Conservation (phyloP, 2,888 invertebrate genomes). For the Drosophila tripunctata region DNA sequence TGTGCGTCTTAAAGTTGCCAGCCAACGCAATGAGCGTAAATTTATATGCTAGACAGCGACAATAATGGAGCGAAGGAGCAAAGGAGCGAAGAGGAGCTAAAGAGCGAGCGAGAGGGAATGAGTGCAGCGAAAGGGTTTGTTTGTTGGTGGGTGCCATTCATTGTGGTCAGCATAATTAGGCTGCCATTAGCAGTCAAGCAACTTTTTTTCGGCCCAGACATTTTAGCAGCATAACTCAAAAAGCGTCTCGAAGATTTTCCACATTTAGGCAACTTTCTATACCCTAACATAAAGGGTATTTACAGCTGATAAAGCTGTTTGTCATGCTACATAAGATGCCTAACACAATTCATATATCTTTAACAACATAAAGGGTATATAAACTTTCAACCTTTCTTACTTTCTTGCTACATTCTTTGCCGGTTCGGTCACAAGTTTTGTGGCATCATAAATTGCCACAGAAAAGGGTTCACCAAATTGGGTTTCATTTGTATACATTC, state of each 20-base stretch:
- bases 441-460: constrained; percentile 58
- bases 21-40: constrained; percentile 52
- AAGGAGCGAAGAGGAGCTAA: neutral
- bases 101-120: neutral
- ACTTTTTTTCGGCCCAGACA: constrained; percentile 30
- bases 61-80: neutral
- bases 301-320: too few relatives aligned
- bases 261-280: too few relatives aligned
- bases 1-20: constrained; percentile 59
- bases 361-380: too few relatives aligned
- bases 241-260: constrained; percentile 46
- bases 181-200: constrained; percentile 67
- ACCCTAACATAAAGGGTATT: too few relatives aligned
- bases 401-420: neutral
- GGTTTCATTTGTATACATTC: constrained; percentile 59
- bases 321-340: too few relatives aligned
- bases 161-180: constrained; percentile 72
- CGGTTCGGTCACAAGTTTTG: constrained; percentile 30
- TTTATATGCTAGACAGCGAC: constrained; percentile 46
- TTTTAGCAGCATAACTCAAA: constrained; percentile 47
- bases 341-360: too few relatives aligned
- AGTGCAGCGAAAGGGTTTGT: constrained; percentile 17
- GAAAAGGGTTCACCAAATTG: constrained; percentile 41
- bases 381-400: neutral
- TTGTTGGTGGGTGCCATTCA: constrained; percentile 11